Base-by-base conservation (phyloP, 2,113 vertebrate genomes). In the Coracopsis vasa region DNA sequence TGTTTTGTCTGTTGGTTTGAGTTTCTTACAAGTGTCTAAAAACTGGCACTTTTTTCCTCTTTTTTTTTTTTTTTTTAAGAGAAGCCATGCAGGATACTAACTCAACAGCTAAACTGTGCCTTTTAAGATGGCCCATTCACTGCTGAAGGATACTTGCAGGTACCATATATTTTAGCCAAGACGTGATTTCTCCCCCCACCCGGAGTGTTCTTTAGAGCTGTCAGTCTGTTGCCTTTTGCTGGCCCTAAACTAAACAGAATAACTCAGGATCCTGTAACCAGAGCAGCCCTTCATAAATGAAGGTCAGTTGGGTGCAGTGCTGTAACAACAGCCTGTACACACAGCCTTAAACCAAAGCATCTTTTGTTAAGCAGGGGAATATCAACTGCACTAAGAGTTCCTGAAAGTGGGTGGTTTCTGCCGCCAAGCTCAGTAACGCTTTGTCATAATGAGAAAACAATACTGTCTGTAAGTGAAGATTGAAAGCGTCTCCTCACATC, bases 361-460 rank as follows among this genome's bases (percentile, higher is more conserved):
- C 65, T 80, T 84, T 94, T 73, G 84, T 93, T 88, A 78, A 61
- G 37, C 54, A 82, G 45, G 85, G 45, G 42, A 90, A 54, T 84
- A 88, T 85, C 75, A 92, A 66, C 72, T 94, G 71, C n/a, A 21
- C 47, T 71, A 42, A 74, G 85, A 94, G 89, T 93, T 88, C 64
- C 95, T 94, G 88, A 91, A 94, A 94, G 94, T 94, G 91, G 92
- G 91, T 96, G 86, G 81, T 80, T 96, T 96, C 92, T 94, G 42
- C 93, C 39, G 28, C 92, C 81, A 90, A 92, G 92, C 93, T 94
- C 77, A 64, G 78, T 66, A 67, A 75, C 0, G 7, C 67, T 91
- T 90, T 88, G 87, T 91, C 41, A 13, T 96, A 97, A 93, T 91
- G 96, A 96, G 96, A 97, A 94, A 95, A 95, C 94, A 96, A 90